These are phyloP conservation scores for Lepidurus couesii DNA, from an alignment of 1,140 invertebrate genomes.

Conservation along the genomic window DNA sequence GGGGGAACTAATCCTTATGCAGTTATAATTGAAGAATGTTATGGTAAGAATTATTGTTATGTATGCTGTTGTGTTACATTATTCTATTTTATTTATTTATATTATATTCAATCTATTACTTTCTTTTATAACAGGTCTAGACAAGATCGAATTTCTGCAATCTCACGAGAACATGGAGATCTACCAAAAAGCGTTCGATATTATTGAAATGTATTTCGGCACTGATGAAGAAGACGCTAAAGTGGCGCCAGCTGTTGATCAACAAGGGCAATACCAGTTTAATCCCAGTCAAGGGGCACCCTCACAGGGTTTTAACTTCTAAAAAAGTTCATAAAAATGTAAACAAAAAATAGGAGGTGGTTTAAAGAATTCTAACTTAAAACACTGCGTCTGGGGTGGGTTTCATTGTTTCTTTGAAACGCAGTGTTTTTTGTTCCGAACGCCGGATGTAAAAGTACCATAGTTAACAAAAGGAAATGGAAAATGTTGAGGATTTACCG, in stretches of 20 bases:
- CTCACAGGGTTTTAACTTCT: conserved; percentile 42
- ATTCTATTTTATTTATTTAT: not conserved
- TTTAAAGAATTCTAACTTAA: not conserved
- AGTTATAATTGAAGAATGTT: conserved; percentile 90
- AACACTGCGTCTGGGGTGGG: not conserved
- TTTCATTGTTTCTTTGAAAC: not conserved
- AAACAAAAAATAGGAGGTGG: not conserved
- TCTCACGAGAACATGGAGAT: conserved; percentile 94
- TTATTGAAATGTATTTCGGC: conserved; percentile 92
- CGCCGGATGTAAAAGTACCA: not conserved
- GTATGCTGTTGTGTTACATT: not conserved
- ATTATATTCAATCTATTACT: conserved; percentile 32
- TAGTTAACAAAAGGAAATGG: not conserved
- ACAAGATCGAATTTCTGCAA: conserved; percentile 96
- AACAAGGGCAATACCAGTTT: conserved; percentile 70
- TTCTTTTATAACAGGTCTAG: conserved; percentile 64
- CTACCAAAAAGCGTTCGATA: conserved; percentile 92
- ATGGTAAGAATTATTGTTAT: conserved; percentile 58
- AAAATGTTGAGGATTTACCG: not conserved
- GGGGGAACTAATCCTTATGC: conserved; percentile 82
- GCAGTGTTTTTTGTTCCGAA: not conserved
- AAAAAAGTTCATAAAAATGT: not conserved
- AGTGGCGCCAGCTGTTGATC: conserved; percentile 70
- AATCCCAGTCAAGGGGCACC: conserved; percentile 38
- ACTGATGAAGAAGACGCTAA: conserved; percentile 75